Base-by-base conservation (phyloP, 2,888 invertebrate species). In the Liodrosophila aerea region DNA sequence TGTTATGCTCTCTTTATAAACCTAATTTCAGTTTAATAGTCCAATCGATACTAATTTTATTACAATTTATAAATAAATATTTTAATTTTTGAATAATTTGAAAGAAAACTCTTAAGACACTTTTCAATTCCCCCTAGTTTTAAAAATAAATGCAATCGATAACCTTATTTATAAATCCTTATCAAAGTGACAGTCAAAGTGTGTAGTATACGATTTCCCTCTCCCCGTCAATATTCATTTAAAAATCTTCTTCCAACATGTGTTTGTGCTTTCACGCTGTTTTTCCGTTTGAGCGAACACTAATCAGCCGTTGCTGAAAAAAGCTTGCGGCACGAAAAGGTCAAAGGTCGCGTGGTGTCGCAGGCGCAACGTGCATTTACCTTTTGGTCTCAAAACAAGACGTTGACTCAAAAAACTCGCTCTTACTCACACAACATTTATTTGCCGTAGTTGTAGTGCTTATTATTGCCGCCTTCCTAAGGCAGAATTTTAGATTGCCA, bases 321-420 rank as follows among this genome's bases (percentile, higher is more conserved):
- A 29, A 40, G 47, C 57, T 49, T 34, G 49, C 47, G 33, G 41
- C 64, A 73, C 58, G 53, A 60, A 80, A 81, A 81, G 86, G 84
- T 84, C 82, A 86, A 81, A 81, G 80, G 61, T 84, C 74, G 61
- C 11, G 11, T 22, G 7, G 41, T 40, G 18, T 61, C 47, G 53
- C 47, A 47, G 45, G 47, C 34, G 15, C 31, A 40, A 52, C 61
- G 81, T 76, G 58, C 86, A 59, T 81, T 81, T 86, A 86, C 86
- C 80, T 86, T 74, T 80, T 62, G 76, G 37, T 60, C 60, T 50
- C 45, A 27, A 59, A 63, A 58, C 15, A 18, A 65, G 59, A 52
- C 76, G 65, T 72, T 78, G 78, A 82, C 82, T 70, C 69, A 73
- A 61, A 70, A 41, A 31, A 18, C 30, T 51, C 16, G 9, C n/a